phyloP scores from a whole-genome alignment of 2,797 vertebrate genomes.

The Calcarius lapponicus region DNA sequence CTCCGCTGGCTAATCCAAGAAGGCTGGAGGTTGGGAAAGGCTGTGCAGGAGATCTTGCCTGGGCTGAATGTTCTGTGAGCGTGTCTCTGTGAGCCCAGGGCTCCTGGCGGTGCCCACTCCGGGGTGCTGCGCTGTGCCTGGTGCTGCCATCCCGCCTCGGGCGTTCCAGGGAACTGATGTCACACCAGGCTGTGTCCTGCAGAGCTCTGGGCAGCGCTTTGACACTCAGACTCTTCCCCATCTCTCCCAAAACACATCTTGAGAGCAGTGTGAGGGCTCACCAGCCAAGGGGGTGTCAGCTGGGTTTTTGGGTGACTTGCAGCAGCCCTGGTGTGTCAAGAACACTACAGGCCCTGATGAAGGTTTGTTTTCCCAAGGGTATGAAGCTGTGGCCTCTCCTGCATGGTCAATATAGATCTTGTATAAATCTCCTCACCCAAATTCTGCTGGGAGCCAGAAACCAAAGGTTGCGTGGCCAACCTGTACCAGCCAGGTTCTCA shows the following conservation, averaged over 20 bases:
- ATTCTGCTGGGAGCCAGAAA: neutral
- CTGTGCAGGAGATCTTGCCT: neutral
- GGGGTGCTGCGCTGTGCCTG: neutral
- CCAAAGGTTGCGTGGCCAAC: neutral
- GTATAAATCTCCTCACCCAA: neutral
- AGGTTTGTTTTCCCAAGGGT: neutral
- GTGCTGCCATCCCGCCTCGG: neutral
- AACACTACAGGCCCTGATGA: neutral
- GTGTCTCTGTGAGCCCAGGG: neutral
- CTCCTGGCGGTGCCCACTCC: rapidly evolving
- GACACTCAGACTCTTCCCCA: neutral
- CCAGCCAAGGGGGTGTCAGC: neutral
- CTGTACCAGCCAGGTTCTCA: neutral
- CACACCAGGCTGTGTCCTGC: neutral
- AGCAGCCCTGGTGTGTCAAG: neutral
- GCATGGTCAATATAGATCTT: neutral
- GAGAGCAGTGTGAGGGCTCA: rapidly evolving
- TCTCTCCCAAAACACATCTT: neutral
- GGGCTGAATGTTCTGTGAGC: neutral
- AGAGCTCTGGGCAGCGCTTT: neutral
- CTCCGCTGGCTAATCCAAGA: neutral
- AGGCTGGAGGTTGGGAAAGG: neutral
- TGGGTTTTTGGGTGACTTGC: neutral
- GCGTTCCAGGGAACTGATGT: rapidly evolving
- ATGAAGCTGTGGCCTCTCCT: neutral